Base-by-base conservation (phyloP, 1,140 invertebrate genomes). In the Sipha flava region DNA sequence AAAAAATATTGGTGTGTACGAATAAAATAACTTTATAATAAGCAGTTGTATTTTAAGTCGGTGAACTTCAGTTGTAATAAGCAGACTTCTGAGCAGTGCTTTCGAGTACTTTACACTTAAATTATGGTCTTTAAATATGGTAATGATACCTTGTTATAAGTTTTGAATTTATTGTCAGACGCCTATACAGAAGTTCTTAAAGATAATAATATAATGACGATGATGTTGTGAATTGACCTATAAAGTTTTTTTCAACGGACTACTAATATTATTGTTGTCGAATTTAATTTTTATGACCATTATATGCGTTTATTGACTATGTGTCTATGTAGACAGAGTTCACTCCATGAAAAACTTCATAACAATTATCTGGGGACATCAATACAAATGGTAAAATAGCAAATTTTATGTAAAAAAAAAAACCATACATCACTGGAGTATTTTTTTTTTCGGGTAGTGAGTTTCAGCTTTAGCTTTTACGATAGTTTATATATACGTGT, bases 101-200 rank as follows among this genome's bases (percentile, higher is more conserved):
- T 66, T 66, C 10, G 62, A 40, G n/a, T n/a, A 40, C 34, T 40
- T 16, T 40, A 62, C 29, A 34, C 18, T 62, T 34, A 62, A 62
- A 34, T 62, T 62, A 62, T n/a, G 10, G 31, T 62, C 18, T 66
- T 66, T 66, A 66, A 64, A 66, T 66, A 66, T 23, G 62, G 62
- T 66, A 66, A 66, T 37, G 34, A 66, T 37, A 66, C 62, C 31
- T 66, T 18, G 62, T 66, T 66, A 66, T 66, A 66, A 66, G 62
- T 66, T 66, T 66, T 3, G 18, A 40, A 66, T 66, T 66, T 40
- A 66, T 40, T 14, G 10, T 40, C 2, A 10, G 21, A 40, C 62
- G 18, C 26, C n/a, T 62, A 62, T 10, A 34, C 18, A 62, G 1
- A n/a, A 62, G 31, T 37, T 4, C 2, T 34, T 21, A 18, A 3